Conservation (phyloP, 2,113 vertebrate species). For the Gnathonemus echidnorhynchus region DNA sequence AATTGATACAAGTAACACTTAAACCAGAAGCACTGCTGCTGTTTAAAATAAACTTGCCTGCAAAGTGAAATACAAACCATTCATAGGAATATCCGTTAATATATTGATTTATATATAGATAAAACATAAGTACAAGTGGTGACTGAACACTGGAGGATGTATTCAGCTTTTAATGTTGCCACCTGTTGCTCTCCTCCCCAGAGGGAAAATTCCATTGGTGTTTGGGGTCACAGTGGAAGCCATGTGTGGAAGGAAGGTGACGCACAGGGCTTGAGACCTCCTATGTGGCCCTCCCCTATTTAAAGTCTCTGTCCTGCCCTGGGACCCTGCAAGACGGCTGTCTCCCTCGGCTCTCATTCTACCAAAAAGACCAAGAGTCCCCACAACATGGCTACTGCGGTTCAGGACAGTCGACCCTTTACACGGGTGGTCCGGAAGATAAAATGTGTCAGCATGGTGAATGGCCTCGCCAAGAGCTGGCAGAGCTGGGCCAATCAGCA, state of each 20-base stretch:
- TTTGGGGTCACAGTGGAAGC: constrained; percentile 22
- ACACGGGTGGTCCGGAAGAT: constrained; percentile 53
- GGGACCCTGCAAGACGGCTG: constrained; percentile 31
- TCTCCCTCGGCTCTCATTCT: constrained; percentile 15
- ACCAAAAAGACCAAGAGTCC: constrained; percentile 15
- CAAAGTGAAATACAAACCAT: background rate
- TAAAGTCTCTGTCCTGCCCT: constrained; percentile 39
- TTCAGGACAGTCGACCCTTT: constrained; percentile 41
- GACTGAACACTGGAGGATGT: constrained; percentile 22
- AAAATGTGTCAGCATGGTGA: constrained; percentile 55
- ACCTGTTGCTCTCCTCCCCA: constrained; percentile 49
- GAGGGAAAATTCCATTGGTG: constrained; percentile 42
- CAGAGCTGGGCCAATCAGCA: constrained; percentile 62
- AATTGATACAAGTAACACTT: background rate
- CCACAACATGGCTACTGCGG: constrained; percentile 40
- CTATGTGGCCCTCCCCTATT: constrained; percentile 44
- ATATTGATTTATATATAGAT: constrained; percentile 21
- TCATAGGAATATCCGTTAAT: background rate
- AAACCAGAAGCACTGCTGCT: background rate
- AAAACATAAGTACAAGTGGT: background rate
- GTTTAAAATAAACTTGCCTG: background rate
- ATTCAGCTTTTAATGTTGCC: constrained; percentile 38
- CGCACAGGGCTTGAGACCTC: constrained; percentile 45
- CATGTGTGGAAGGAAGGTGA: constrained; percentile 37
- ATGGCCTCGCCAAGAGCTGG: constrained; percentile 60